These are phyloP conservation scores for Orthonyx spaldingii DNA, from an alignment of 2,113 vertebrate genomes.

Conservation along the genomic window DNA sequence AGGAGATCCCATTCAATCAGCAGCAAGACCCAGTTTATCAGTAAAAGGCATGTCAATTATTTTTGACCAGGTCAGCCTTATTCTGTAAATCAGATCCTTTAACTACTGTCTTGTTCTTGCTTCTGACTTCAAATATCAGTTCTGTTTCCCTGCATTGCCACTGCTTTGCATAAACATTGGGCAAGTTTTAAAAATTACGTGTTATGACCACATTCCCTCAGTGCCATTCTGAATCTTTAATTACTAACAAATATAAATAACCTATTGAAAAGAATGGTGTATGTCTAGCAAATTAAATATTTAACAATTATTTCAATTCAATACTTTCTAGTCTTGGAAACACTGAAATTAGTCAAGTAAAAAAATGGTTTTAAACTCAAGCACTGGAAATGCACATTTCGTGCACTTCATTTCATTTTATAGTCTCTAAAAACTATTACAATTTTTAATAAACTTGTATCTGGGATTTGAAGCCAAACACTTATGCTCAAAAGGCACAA, in stretches of 20 bases:
- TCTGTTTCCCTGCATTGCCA: neutral
- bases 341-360: constrained; percentile 68
- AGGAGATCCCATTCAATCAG: neutral
- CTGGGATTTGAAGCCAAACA: constrained; percentile 71
- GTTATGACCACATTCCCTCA: neutral
- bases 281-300: constrained; percentile 56
- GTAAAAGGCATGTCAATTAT: neutral
- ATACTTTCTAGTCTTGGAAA: constrained; percentile 49
- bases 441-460: constrained; percentile 79
- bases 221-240: neutral
- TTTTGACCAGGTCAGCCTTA: neutral
- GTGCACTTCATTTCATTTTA: constrained; percentile 77
- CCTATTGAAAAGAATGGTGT: neutral
- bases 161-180: neutral
- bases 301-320: constrained; percentile 68
- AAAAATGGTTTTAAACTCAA: constrained; percentile 69
- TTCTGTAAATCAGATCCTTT: neutral
- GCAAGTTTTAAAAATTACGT: neutral
- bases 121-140: neutral
- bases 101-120: neutral
- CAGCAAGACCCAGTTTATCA: neutral
- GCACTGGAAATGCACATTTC: constrained; percentile 67
- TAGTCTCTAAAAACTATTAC: constrained; percentile 71
- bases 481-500: constrained; percentile 69
- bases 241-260: constrained; percentile 41